Evolutionary conservation across 2,888 invertebrate genomes (phyloP).

Genomic region (Cataglyphis rosenhaueri): DNA sequence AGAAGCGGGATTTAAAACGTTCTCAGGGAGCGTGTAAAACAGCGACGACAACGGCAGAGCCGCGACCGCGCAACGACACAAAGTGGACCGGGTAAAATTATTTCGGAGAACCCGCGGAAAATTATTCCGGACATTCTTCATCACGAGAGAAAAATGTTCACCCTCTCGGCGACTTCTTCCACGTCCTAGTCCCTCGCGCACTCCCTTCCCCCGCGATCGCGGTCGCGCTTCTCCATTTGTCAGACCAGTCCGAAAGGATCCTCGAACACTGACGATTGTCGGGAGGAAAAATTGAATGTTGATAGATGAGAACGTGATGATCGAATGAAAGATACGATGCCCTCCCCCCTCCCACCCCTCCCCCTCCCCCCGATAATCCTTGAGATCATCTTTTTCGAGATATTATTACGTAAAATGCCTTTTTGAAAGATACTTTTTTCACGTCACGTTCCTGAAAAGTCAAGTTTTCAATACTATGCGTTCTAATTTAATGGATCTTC

Average conservation of each 20-base stretch:
- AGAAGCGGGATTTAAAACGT: slow-evolving; percentile 73
- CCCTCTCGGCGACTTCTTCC: slow-evolving; percentile 39
- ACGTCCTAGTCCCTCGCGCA: neutral
- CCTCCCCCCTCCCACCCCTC: neutral
- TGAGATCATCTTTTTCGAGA: neutral
- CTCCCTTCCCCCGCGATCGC: neutral
- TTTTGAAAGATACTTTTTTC: neutral
- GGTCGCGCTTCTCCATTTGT: slow-evolving; percentile 31
- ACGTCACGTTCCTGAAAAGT: neutral
- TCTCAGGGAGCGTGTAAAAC: slow-evolving; percentile 69
- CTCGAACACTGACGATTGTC: slow-evolving; percentile 12
- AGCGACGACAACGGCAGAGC: slow-evolving; percentile 58
- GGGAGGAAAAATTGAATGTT: slow-evolving; percentile 44
- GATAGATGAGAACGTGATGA: slow-evolving; percentile 41
- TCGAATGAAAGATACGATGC: slow-evolving; percentile 31
- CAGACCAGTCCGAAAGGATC: slow-evolving; percentile 23
- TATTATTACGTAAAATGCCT: slow-evolving; percentile 10
- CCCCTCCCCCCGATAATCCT: neutral
- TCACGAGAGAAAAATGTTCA: slow-evolving; percentile 50
- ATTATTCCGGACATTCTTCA: slow-evolving; percentile 63
- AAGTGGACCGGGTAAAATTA: slow-evolving; percentile 63
- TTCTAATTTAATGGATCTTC: slow-evolving; percentile 1
- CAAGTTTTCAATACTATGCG: neutral
- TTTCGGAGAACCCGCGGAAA: slow-evolving; percentile 52
- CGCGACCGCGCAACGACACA: slow-evolving; percentile 46